A percentile compares a stretch with the other conserved stretches of the same genome.
phyloP scores from a whole-genome alignment of 2,888 invertebrate species.

The Xylophagus ater region DNA sequence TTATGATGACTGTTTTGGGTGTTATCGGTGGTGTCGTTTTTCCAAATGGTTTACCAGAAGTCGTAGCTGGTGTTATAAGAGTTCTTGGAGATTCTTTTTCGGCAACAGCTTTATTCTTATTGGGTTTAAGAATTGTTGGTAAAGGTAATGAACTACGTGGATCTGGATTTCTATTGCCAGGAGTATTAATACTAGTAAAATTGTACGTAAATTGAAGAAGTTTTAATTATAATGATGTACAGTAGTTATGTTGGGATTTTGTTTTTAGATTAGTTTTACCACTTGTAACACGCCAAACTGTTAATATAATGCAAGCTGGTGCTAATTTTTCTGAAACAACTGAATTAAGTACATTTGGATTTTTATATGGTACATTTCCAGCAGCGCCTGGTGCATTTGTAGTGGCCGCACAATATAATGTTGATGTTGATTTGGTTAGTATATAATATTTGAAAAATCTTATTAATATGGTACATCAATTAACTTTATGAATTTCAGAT shows the following conservation, averaged over 20 bases:
- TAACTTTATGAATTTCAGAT: conserved; percentile 46
- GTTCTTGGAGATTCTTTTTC: conserved; percentile 82
- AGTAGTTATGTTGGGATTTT: conserved; percentile 1
- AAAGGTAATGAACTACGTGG: conserved; percentile 71
- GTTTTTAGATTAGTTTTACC: conserved; percentile 62
- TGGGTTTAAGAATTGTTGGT: conserved; percentile 88
- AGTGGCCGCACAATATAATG: conserved; percentile 75
- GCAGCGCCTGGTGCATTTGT: conserved; percentile 94
- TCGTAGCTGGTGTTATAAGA: conserved; percentile 63
- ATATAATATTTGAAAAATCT: conserved; percentile 1
- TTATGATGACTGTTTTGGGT: conserved; percentile 87
- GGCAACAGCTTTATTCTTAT: conserved; percentile 78
- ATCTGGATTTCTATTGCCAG: conserved; percentile 67
- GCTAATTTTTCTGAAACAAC: conserved; percentile 60
- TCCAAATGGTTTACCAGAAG: conserved; percentile 62
- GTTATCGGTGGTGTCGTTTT: conserved; percentile 75
- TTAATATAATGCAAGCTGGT: conserved; percentile 62
- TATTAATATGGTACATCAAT: not conserved
- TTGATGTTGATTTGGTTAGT: conserved; percentile 75
- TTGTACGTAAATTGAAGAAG: conserved; percentile 48
- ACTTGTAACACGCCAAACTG: conserved; percentile 73
- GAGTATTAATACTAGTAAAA: conserved; percentile 81
- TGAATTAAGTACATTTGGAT: conserved; percentile 83
- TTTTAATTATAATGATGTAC: not conserved
- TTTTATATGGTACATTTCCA: conserved; percentile 91